Evolutionary conservation across 2,113 vertebrate species (phyloP).

Genomic region (Scophthalmus maximus): DNA sequence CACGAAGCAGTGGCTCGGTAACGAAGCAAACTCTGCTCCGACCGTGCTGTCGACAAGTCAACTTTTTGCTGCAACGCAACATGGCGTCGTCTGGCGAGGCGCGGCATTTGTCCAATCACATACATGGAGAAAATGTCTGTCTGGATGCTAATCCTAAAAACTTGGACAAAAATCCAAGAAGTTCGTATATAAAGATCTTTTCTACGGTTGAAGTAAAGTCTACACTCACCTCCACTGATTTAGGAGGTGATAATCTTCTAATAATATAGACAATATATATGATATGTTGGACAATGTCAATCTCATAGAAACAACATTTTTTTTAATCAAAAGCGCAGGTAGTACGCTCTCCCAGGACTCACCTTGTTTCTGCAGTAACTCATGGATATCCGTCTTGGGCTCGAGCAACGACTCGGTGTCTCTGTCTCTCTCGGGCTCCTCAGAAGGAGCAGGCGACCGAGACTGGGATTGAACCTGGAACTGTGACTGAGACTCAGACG

Average conservation of each 20-base stretch:
- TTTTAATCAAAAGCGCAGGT: too few relatives aligned
- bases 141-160: too few relatives aligned
- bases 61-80: not conserved
- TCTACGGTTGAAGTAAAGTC: too few relatives aligned
- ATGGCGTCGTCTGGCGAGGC: not conserved
- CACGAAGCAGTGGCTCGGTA: too few relatives aligned
- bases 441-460: slow-evolving; percentile 71
- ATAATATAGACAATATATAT: too few relatives aligned
- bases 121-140: too few relatives aligned
- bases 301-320: too few relatives aligned
- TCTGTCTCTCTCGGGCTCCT: slow-evolving; percentile 77
- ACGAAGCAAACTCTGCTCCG: too few relatives aligned
- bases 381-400: slow-evolving; percentile 89
- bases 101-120: not conserved
- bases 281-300: too few relatives aligned
- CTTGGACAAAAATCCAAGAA: not conserved
- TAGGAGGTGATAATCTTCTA: too few relatives aligned
- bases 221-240: too few relatives aligned
- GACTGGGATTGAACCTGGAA: slow-evolving; percentile 58
- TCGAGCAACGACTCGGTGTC: slow-evolving; percentile 78
- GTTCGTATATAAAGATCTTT: too few relatives aligned
- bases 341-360: slow-evolving; percentile 17
- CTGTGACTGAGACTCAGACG: slow-evolving; percentile 52
- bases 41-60: not conserved
- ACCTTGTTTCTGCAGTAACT: slow-evolving; percentile 92